Percentiles rank a stretch among this genome's conserved stretches.
Evolutionary conservation across 2,797 vertebrate species (phyloP).

Genomic region (Denticeps clupeoides): DNA sequence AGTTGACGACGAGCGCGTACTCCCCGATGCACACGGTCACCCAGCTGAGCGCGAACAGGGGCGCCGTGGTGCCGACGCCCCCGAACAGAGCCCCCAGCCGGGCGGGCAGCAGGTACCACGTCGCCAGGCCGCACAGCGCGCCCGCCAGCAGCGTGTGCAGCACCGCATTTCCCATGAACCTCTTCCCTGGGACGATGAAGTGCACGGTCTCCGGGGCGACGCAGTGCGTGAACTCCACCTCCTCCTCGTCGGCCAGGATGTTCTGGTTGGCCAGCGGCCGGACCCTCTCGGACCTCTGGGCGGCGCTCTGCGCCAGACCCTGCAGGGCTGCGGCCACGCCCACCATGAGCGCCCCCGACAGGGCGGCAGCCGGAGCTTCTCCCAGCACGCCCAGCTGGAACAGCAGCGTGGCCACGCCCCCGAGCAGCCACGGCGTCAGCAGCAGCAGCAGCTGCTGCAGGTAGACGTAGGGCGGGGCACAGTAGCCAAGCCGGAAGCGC

Average conservation of each 20-base stretch:
- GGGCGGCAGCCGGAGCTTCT: slow-evolving; percentile 64
- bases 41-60: slow-evolving; percentile 84
- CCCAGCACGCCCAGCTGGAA: slow-evolving; percentile 73
- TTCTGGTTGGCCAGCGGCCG: slow-evolving; percentile 72
- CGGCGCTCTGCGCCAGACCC: slow-evolving; percentile 66
- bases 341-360: slow-evolving; percentile 85
- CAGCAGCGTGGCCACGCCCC: slow-evolving; percentile 78
- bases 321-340: slow-evolving; percentile 70
- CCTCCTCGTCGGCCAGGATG: slow-evolving; percentile 84
- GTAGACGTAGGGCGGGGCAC: slow-evolving; percentile 85
- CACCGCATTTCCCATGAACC: slow-evolving; percentile 72
- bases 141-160: slow-evolving; percentile 82
- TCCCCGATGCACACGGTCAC: slow-evolving; percentile 87
- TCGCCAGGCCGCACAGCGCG: slow-evolving; percentile 82
- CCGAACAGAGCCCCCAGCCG: slow-evolving; percentile 73
- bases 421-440: slow-evolving; percentile 84
- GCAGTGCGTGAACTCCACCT: slow-evolving; percentile 89
- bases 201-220: slow-evolving; percentile 79
- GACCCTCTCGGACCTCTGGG: slow-evolving; percentile 63
- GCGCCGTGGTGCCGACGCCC: slow-evolving; percentile 63
- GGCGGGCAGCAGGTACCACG: slow-evolving; percentile 87
- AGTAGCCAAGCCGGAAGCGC: slow-evolving; percentile 84
- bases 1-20: slow-evolving; percentile 89
- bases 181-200: slow-evolving; percentile 91
- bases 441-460: slow-evolving; percentile 87